phyloP scores from a whole-genome alignment of 2,797 vertebrate species.

The Crocidura indochinensis region DNA sequence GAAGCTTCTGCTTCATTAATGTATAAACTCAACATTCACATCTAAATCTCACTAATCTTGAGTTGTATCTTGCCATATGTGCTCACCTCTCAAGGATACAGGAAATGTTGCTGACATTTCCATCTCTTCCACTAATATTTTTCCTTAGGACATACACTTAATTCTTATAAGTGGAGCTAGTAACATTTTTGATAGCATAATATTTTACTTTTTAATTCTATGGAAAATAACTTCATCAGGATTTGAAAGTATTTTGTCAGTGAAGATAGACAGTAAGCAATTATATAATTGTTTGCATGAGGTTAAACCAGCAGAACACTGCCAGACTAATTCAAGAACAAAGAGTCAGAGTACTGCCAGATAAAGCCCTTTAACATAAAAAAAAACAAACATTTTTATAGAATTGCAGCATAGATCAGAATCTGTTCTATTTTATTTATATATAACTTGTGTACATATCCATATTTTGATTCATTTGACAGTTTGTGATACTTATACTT shows the following conservation, averaged over 20 bases:
- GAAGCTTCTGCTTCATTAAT: background rate
- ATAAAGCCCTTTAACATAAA: no score
- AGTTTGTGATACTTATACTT: background rate
- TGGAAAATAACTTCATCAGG: no score
- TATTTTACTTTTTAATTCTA: no score
- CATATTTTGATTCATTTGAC: background rate
- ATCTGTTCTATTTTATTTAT: background rate
- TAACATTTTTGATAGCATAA: background rate
- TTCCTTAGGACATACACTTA: background rate
- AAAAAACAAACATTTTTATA: background rate
- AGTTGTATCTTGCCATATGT: background rate
- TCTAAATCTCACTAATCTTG: background rate
- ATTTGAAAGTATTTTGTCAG: no score
- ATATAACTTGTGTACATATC: background rate
- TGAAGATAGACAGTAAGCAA: no score
- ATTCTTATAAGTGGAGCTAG: background rate
- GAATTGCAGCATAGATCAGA: background rate
- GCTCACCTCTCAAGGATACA: background rate
- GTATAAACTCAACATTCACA: no score
- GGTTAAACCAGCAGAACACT: no score
- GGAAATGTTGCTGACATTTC: background rate
- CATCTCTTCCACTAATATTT: background rate
- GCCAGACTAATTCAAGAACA: no score
- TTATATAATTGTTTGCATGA: no score
- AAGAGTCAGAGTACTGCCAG: no score